These are phyloP conservation scores for Phaethornis superciliosus DNA, from an alignment of 2,113 vertebrate genomes.

Conservation along the genomic window DNA sequence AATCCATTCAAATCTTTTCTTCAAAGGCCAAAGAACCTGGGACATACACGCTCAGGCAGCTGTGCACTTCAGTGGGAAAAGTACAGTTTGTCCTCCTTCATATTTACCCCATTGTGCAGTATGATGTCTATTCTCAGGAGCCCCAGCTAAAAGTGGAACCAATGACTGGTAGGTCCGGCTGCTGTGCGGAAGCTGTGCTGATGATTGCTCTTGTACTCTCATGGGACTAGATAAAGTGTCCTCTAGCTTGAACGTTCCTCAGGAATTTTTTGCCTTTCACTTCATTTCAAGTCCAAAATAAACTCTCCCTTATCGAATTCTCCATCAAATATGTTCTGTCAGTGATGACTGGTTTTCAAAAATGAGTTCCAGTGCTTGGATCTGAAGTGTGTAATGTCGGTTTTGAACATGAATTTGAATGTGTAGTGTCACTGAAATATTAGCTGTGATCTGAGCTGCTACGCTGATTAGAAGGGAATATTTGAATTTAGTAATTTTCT, in stretches of 20 bases:
- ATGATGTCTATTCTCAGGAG: constrained; percentile 97
- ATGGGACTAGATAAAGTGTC: neutral
- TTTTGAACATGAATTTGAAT: neutral
- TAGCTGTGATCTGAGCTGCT: neutral
- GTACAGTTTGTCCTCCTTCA: constrained; percentile 92
- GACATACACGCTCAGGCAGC: constrained; percentile 91
- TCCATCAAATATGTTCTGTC: neutral
- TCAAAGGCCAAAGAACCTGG: constrained; percentile 89
- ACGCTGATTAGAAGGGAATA: neutral
- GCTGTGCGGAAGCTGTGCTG: neutral
- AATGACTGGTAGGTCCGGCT: constrained; percentile 82
- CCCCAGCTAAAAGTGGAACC: constrained; percentile 94
- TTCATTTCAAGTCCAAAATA: neutral
- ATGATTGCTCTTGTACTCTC: neutral
- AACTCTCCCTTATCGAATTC: neutral
- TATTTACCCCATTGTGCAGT: constrained; percentile 91
- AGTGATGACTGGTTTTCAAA: neutral
- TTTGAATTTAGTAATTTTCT: neutral
- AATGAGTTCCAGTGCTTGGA: neutral
- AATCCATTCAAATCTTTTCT: neutral
- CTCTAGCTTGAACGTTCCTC: neutral
- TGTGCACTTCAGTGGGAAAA: constrained; percentile 85
- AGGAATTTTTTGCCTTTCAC: neutral
- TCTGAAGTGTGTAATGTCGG: neutral
- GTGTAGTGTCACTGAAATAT: neutral